Evolutionary conservation across 2,113 vertebrate genomes (phyloP), one percentile per base, ranked within the genome.

Genomic region (Anhinga rufa): DNA sequence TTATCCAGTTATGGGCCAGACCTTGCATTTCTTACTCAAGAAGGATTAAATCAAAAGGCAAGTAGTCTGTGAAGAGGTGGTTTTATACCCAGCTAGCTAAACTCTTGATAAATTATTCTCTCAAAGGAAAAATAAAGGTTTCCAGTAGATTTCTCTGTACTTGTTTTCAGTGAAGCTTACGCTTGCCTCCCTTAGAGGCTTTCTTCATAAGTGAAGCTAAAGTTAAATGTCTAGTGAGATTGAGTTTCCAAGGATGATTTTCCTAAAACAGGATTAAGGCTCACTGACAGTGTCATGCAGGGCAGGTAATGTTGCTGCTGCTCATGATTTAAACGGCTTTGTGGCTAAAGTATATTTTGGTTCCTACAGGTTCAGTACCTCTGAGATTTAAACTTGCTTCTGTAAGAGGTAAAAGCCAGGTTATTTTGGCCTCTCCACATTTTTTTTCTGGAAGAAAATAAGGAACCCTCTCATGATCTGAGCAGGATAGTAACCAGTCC

Each of bases 41-140:
- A 86, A 68, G 68, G 40, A 95, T 93, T 95, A 94, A 91, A 97
- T 94, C 68, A 97, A 93, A 95, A 84, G 57, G 42, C 62, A 90
- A 93, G 54, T 36, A 85, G 46, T 46, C 90, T 60, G n/a, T 82
- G 82, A 86, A 92, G 94, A 86, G 91, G 34, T 82, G 17, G 31
- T 29, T 95, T 74, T 62, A 88, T 77, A 85, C 42, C 78, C 48
- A 85, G 60, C 1, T 16, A 91, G 65, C 48, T 79, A 82, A 95
- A 88, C 5, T 69, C 25, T n/a, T 61, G 49, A 70, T 60, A 92
- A 95, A 88, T 93, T 75, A 68, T 77, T 79, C 15, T 83, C 76
- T 84, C 38, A 3, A 79, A 90, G 61, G 40, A 69, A 93, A 96
- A 83, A 74, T 14, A 82, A 88, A 82, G 16, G 55, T 76, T 95